Conservation (phyloP, 2,888 invertebrate species). For the Eurytoma adleriae region DNA sequence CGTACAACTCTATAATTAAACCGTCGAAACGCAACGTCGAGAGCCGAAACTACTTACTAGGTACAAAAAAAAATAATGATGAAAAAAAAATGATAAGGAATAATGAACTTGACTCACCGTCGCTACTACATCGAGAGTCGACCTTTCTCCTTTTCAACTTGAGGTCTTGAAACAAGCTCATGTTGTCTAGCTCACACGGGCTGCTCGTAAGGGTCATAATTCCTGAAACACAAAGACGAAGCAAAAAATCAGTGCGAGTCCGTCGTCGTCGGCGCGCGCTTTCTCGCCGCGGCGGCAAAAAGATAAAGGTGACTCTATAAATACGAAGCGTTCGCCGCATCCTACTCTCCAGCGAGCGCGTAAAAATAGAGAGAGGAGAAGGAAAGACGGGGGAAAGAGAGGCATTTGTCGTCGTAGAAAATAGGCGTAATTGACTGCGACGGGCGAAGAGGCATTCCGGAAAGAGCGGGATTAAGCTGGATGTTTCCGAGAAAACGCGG, state of each 20-base stretch:
- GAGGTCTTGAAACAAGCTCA: conserved; percentile 99
- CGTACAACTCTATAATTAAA: background rate
- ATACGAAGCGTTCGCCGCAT: background rate
- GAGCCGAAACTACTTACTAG: conserved; percentile 4
- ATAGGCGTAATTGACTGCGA: conserved; percentile 44
- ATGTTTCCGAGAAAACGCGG: conserved; percentile 34
- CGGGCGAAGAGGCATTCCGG: conserved; percentile 14
- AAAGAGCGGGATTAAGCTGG: conserved; percentile 36
- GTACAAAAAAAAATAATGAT: conserved; percentile 44
- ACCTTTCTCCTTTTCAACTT: conserved; percentile 98
- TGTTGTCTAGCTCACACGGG: conserved; percentile 98
- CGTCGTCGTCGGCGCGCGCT: background rate
- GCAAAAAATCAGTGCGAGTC: background rate
- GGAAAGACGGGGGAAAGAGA: background rate
- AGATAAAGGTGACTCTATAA: background rate
- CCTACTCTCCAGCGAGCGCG: background rate
- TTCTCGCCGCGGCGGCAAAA: background rate
- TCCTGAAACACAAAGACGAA: conserved; percentile 80
- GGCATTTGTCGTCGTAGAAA: conserved; percentile 24
- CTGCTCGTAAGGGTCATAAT: conserved; percentile 98
- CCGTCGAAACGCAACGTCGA: background rate
- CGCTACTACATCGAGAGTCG: conserved; percentile 97
- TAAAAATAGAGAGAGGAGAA: conserved; percentile 19
- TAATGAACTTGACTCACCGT: conserved; percentile 81
- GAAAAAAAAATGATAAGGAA: background rate